Conservation (phyloP, 2,888 invertebrate genomes). For the Diaprepes abbreviatus region DNA sequence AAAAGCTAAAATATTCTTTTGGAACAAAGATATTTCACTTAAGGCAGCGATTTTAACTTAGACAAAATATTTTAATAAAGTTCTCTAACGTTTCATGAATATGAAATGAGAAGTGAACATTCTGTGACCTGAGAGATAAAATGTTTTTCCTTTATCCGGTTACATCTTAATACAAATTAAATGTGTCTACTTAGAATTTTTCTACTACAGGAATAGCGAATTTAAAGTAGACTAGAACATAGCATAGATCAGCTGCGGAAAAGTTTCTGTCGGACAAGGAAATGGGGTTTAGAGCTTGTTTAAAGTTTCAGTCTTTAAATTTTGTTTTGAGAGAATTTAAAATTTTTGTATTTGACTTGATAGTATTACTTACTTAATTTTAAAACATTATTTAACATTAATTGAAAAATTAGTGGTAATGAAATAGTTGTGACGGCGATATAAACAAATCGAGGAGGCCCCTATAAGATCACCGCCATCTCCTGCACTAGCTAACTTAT, state of each 20-base stretch:
- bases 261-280: too few species aligned
- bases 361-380: too few species aligned
- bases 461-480: too few species aligned
- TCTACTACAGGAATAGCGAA: neutral
- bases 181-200: slow-evolving; percentile 17
- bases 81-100: slow-evolving; percentile 19
- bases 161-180: slow-evolving; percentile 20
- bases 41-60: slow-evolving; percentile 8
- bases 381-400: too few species aligned
- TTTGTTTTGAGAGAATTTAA: too few species aligned
- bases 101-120: neutral
- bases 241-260: neutral
- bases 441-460: too few species aligned
- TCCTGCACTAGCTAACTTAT: too few species aligned
- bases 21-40: neutral
- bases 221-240: slow-evolving; percentile 1
- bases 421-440: too few species aligned
- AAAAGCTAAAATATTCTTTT: neutral
- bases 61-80: slow-evolving; percentile 9
- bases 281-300: too few species aligned
- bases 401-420: too few species aligned
- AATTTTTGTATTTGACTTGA: too few species aligned
- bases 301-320: too few species aligned
- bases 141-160: slow-evolving; percentile 19
- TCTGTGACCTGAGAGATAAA: slow-evolving; percentile 5